Base-by-base conservation (phyloP, 2,113 vertebrate genomes). In the Clarias magur region DNA sequence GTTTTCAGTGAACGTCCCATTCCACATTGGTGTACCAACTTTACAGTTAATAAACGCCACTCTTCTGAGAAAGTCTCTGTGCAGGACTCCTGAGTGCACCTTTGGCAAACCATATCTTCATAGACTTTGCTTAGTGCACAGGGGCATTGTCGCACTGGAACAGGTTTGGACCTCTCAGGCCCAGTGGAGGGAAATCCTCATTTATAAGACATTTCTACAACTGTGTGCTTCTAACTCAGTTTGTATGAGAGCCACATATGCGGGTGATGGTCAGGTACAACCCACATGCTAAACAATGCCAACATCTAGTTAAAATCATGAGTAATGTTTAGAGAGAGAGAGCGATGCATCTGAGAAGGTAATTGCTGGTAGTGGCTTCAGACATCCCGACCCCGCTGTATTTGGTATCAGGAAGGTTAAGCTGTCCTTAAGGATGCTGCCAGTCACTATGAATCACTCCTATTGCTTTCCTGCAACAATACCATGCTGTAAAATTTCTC, bases 401-500 rank as follows among this genome's bases (percentile, higher is more conserved):
- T 12, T 48, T 53, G 10, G 21, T 60, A 11, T 25, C 53, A 53
- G 73, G 23, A 62, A 80, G 53, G 73, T 84, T 68, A 84, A 72
- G 34, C 63, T 80, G 84, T 16, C 72, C 11, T 38, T 79, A 65
- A 67, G 42, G 75, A 12, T 16, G 75, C 73, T 48, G 11, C 11
- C 72, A 67, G 53, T 80, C 62, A 12, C 5, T 38, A 54, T 27
- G 42, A 86, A 86, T 38, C 63, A 30, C 30, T 48, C 67, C 1
- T 27, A n/a, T 13, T n/a, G 42, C 42, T 17, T 30, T 34, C 42
- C 30, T 57, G 63, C 72, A 85, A 42, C 17, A 85, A 7, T 68
- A 63, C 60, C 17, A 5, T 48, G 65, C 56, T 23, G 76, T 27
- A 54, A 56, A 83, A 82, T 87, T 87, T 83, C 65, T 72, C 23